These are phyloP conservation scores for Pipistrellus pygmaeus DNA, from an alignment of 2,797 vertebrate species.

Conservation along the genomic window DNA sequence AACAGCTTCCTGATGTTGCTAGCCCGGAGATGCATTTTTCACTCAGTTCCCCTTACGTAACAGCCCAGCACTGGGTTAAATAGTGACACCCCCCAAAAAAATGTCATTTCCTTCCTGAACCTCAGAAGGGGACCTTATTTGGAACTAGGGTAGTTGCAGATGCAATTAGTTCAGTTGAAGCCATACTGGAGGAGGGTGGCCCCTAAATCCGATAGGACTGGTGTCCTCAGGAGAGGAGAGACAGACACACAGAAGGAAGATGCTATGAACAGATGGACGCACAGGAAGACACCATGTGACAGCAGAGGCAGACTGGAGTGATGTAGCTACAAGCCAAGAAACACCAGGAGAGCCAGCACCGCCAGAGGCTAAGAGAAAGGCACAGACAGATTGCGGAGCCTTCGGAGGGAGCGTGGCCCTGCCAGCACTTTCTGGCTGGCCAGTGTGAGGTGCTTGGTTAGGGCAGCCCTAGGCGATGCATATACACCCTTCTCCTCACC, in stretches of 20 bases:
- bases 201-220: background rate
- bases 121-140: background rate
- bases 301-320: background rate
- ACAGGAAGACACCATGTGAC: background rate
- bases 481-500: background rate
- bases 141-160: background rate
- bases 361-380: background rate
- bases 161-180: background rate
- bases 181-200: background rate
- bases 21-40: background rate
- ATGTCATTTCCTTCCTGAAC: background rate
- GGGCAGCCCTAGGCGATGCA: too few relatives aligned
- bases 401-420: accelerated
- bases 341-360: accelerated
- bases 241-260: background rate
- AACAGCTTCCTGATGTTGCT: background rate
- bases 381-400: background rate
- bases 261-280: background rate
- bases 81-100: background rate
- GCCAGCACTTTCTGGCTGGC: background rate
- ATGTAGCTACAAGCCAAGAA: too few relatives aligned
- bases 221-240: background rate
- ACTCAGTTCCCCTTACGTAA: background rate
- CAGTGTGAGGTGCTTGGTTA: background rate
- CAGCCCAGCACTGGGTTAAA: too few relatives aligned